phyloP scores from a whole-genome alignment of 2,797 vertebrate genomes.

The Hyperoplus immaculatus region DNA sequence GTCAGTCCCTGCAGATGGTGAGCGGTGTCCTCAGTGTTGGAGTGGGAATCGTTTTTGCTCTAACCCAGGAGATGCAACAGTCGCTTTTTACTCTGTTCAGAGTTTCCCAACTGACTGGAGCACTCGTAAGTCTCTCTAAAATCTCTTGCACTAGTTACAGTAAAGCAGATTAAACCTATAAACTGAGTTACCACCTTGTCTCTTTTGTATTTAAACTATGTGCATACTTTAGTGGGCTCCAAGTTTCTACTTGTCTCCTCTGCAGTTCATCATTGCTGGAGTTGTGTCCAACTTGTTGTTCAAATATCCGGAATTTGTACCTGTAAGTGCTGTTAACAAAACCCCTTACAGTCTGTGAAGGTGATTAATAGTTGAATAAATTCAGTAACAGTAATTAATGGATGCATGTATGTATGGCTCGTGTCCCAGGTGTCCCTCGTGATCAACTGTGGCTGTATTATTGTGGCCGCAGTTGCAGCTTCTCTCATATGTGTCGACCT shows the following conservation, averaged over 20 bases:
- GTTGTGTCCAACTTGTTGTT: constrained; percentile 72
- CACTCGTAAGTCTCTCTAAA: constrained; percentile 67
- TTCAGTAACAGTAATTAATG: not conserved
- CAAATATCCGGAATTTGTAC: constrained; percentile 74
- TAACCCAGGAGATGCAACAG: rapidly evolving
- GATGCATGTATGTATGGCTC: not conserved
- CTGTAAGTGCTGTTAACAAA: constrained; percentile 62
- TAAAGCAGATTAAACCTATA: not conserved
- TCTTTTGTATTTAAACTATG: not conserved
- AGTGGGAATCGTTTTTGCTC: constrained; percentile 78
- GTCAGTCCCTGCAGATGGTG: constrained; percentile 79
- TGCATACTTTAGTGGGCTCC: not conserved
- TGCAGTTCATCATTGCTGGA: constrained; percentile 81
- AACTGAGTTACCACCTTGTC: not conserved
- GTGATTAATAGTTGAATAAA: not conserved
- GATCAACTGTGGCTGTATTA: constrained; percentile 72
- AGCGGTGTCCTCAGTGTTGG: constrained; percentile 80
- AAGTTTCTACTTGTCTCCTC: constrained; percentile 19
- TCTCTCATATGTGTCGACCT: constrained; percentile 75
- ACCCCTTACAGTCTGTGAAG: not conserved
- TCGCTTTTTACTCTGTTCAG: constrained; percentile 75
- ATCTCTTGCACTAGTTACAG: too few relatives aligned
- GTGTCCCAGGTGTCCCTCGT: constrained; percentile 69
- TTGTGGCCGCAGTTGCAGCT: constrained; percentile 44
- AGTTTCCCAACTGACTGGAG: constrained; percentile 80